Base-by-base conservation (phyloP, 2,888 invertebrate species). In the Hirtodrosophila trivittata region DNA sequence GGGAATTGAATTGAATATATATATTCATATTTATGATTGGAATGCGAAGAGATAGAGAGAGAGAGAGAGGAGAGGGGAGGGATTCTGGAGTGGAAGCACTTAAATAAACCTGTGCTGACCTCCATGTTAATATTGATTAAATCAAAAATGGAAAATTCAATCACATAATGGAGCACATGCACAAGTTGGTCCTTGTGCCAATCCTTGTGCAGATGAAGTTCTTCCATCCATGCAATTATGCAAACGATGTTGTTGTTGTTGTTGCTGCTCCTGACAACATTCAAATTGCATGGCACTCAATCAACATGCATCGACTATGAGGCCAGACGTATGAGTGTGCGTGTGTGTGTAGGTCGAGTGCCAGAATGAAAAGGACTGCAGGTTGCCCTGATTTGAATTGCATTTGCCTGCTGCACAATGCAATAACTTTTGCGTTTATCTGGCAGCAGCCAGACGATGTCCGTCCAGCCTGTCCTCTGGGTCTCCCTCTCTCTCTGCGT, bases 221-320 rank as follows among this genome's bases (percentile, higher is more conserved):
- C 41, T 49, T 16, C 7, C 38, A 37, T 3, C 13, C 9, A 25
- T 28, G 49, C 81, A 80, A 80, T 81, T 84, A 77, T 84, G 74
- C 66, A 80, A 84, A 84, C 80, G 65, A 54, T 62, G 56, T 56
- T 66, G 56, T 35, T 35, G 41, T 47, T 62, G 42, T 14, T 35
- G 35, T 13, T 41, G 41, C 25, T 33, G 33, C 52, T 10, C 5
- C 58, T 77, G 84, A 67, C 68, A 66, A 60, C 56, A 73, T 65
- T 74, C 64, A 66, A 68, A 67, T 84, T 64, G 81, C 67, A 65
- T 60, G 58, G 47, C 75, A 70, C 67, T 81, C 68, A 84, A 86
- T 86, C 77, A 84, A 66, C 47, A 67, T 75, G 84, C 84, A 80
- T 57, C 66, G 72, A 68, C 74, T 51, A 52, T 57, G 54, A 59